Conservation (phyloP, 2,888 invertebrate species). For the Abrostola triplasia region DNA sequence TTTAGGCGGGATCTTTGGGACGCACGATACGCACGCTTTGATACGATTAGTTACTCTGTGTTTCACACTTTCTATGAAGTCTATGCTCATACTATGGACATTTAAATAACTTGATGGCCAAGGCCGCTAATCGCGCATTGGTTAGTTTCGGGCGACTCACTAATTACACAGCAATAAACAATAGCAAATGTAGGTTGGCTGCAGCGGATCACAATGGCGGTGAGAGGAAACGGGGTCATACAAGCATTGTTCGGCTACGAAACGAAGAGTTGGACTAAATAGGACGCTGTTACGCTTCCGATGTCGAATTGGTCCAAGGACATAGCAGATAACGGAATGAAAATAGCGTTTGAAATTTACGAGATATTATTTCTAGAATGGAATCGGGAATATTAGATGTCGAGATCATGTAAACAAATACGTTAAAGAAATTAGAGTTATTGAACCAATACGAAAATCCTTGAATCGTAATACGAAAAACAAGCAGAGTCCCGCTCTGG, state of each 20-base stretch:
- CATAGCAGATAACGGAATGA: constrained; percentile 34
- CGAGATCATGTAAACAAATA: constrained; percentile 46
- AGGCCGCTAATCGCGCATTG: constrained; percentile 48
- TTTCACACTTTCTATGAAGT: constrained; percentile 42
- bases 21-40: constrained; percentile 65
- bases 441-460: constrained; percentile 53
- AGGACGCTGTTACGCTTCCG: constrained; percentile 66
- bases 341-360: constrained; percentile 21
- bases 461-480: constrained; percentile 63
- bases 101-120: constrained; percentile 47
- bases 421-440: constrained; percentile 48
- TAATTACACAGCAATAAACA: constrained; percentile 68
- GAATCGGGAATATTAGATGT: constrained; percentile 27
- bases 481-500: constrained; percentile 54
- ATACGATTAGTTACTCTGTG: constrained; percentile 47
- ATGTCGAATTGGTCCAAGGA: constrained; percentile 70
- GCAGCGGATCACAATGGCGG: constrained; percentile 68
- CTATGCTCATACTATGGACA: constrained; percentile 13
- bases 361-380: constrained; percentile 30
- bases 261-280: constrained; percentile 68
- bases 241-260: constrained; percentile 73
- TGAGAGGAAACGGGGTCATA: constrained; percentile 75
- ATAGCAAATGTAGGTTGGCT: constrained; percentile 71
- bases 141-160: constrained; percentile 43
- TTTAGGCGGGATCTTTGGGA: constrained; percentile 76